A percentile compares a stretch with the other conserved stretches of the same genome.
Evolutionary conservation across 2,113 vertebrate genomes (phyloP).

Genomic region (Passer montanus): DNA sequence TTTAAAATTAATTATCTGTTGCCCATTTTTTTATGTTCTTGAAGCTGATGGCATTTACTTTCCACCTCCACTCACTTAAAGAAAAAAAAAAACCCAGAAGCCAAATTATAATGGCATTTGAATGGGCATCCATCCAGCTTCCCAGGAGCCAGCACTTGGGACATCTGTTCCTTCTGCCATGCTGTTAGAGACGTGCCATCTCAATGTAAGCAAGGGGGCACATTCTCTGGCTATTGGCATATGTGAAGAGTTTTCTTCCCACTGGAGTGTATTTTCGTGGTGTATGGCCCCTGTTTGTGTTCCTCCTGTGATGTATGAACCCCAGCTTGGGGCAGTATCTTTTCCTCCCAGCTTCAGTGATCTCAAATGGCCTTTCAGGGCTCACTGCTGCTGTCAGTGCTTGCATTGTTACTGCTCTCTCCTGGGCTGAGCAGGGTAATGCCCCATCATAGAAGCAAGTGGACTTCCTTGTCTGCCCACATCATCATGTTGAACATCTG

Average conservation of each 20-base stretch:
- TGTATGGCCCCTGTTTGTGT: neutral
- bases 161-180: constrained; percentile 53
- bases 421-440: neutral
- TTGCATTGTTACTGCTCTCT: neutral
- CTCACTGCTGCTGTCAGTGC: neutral
- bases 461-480: neutral
- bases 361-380: neutral
- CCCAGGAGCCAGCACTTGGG: neutral
- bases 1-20: constrained; percentile 10
- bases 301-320: neutral
- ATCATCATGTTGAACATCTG: neutral
- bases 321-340: neutral
- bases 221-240: neutral
- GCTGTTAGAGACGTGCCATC: neutral
- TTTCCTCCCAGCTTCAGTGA: neutral
- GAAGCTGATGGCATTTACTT: constrained; percentile 28
- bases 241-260: neutral
- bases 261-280: neutral
- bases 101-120: constrained; percentile 45
- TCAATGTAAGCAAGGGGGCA: neutral
- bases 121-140: constrained; percentile 34
- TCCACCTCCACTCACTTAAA: constrained; percentile 22
- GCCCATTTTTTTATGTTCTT: constrained; percentile 6
- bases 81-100: neutral
- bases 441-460: neutral